A percentile compares a stretch with the other conserved stretches of the same genome.
Evolutionary conservation across 2,888 invertebrate genomes (phyloP).

Genomic region (Actias luna): DNA sequence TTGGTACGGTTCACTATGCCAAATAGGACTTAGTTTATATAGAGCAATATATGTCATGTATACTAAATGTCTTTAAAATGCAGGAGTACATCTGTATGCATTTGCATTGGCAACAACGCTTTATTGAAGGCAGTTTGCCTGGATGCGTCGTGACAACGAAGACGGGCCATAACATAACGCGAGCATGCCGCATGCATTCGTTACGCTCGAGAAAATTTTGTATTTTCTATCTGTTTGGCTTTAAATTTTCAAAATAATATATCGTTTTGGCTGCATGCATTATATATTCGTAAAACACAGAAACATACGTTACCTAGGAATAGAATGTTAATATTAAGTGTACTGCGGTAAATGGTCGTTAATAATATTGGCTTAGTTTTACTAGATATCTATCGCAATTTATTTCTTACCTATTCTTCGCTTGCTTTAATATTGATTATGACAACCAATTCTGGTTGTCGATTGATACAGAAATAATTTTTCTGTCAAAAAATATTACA

Average conservation of each 20-base stretch:
- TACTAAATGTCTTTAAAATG: conserved; percentile 41
- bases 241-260: neutral
- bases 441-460: too few species aligned
- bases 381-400: too few species aligned
- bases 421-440: too few species aligned
- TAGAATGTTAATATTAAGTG: neutral
- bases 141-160: conserved; percentile 33
- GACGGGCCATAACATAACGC: conserved; percentile 44
- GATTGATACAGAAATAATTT: too few species aligned
- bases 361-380: too few species aligned
- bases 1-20: neutral
- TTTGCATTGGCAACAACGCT: conserved; percentile 46
- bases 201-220: conserved; percentile 48
- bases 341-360: neutral
- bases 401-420: too few species aligned
- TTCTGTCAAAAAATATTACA: too few species aligned
- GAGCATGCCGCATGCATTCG: conserved; percentile 50
- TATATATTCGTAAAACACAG: neutral
- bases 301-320: neutral
- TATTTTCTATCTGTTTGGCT: conserved; percentile 3
- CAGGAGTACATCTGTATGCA: conserved; percentile 22
- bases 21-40: neutral
- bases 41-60: neutral
- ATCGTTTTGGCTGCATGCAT: neutral
- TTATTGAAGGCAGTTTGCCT: conserved; percentile 39